These are phyloP conservation scores for Euzetes globulus DNA, from an alignment of 2,888 invertebrate species.

Conservation along the genomic window DNA sequence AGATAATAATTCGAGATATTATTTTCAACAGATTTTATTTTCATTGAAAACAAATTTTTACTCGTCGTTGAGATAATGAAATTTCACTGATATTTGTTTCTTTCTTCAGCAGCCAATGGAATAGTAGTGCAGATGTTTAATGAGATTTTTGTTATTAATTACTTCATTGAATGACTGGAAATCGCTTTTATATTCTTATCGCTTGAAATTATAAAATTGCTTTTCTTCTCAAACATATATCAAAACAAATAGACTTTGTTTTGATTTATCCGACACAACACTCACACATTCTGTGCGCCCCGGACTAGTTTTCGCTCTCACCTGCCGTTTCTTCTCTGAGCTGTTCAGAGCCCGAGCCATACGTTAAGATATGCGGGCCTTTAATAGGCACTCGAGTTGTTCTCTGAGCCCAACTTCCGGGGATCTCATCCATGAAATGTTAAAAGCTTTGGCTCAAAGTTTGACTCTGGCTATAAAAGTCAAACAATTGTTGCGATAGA, in stretches of 20 bases:
- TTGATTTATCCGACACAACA: not conserved
- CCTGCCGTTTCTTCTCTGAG: not conserved
- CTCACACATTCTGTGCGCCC: not conserved
- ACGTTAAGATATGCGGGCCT: constrained; percentile 3
- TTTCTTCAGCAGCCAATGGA: not conserved
- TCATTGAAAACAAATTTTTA: not conserved
- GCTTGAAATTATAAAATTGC: not conserved
- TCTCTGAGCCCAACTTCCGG: constrained; percentile 8
- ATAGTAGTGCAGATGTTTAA: not conserved
- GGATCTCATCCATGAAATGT: constrained; percentile 17
- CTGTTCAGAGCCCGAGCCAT: not conserved
- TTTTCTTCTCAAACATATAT: not conserved
- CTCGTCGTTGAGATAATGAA: not conserved
- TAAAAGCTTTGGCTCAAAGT: not conserved
- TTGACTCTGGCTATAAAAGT: not conserved
- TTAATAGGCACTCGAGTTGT: not conserved
- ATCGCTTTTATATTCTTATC: not conserved
- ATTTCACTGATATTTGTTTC: not conserved
- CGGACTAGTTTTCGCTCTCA: constrained; percentile 19
- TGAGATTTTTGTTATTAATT: not conserved
- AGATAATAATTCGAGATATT: not conserved
- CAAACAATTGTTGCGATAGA: not conserved
- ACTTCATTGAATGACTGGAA: not conserved
- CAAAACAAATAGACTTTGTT: constrained; percentile 8
- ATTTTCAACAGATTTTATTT: not conserved